These are phyloP conservation scores for Drosophila sproati DNA, from an alignment of 1,140 invertebrate species.

Conservation along the genomic window DNA sequence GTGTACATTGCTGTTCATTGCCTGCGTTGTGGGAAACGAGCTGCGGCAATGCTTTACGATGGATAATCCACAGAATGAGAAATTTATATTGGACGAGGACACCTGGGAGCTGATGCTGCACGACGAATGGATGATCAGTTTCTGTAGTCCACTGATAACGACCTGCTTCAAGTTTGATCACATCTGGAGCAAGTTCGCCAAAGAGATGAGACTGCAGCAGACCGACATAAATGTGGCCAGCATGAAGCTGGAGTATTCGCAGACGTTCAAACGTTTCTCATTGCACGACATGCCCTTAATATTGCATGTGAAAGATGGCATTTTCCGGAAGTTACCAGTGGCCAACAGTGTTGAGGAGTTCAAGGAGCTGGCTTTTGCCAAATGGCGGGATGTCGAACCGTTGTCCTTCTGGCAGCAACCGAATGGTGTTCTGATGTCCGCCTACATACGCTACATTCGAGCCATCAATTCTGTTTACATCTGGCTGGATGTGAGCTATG, in stretches of 20 bases:
- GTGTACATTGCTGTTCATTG: background rate
- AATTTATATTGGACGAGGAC: conserved; percentile 16
- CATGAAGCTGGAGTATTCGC: conserved; percentile 29
- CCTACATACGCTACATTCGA: conserved; percentile 2
- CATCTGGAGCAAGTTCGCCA: conserved; percentile 25
- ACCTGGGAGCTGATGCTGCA: conserved; percentile 30
- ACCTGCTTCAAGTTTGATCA: conserved; percentile 25
- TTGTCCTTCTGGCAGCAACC: conserved; percentile 29
- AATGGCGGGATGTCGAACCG: conserved; percentile 2
- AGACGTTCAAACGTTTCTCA: conserved; percentile 26
- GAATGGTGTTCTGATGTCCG: conserved; percentile 1
- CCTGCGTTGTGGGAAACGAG: background rate
- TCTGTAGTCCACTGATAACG: conserved; percentile 25
- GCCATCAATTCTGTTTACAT: conserved; percentile 9
- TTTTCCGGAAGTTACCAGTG: conserved; percentile 23
- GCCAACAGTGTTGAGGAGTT: background rate
- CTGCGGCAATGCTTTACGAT: background rate
- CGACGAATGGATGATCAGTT: conserved; percentile 32
- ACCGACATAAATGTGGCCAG: conserved; percentile 7
- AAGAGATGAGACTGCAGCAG: background rate
- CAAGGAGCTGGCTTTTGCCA: background rate
- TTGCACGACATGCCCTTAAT: conserved; percentile 18
- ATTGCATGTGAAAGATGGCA: conserved; percentile 31
- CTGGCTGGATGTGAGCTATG: conserved; percentile 7
- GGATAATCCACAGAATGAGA: background rate